Conservation (phyloP, 2,113 vertebrate species). For the Gnathonemus echidnorhynchus region DNA sequence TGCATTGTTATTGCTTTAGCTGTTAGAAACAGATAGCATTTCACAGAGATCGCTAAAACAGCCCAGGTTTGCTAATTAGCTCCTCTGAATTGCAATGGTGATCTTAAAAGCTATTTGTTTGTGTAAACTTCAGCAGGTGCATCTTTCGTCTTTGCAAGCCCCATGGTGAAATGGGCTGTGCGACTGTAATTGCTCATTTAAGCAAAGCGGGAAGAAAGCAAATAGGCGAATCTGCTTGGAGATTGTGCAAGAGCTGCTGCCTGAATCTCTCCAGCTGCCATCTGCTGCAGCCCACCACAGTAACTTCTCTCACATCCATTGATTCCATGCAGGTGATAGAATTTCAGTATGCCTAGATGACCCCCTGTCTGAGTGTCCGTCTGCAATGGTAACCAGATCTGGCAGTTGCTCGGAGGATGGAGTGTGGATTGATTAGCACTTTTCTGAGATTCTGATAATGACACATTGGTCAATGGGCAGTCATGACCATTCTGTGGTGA, state of each 20-base stretch:
- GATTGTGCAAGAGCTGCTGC: constrained; percentile 37
- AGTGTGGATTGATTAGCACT: constrained; percentile 44
- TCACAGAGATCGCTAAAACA: constrained; percentile 12
- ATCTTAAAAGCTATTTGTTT: constrained; percentile 52
- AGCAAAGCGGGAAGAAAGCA: constrained; percentile 59
- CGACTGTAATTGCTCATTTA: constrained; percentile 66
- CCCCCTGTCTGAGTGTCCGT: constrained; percentile 48
- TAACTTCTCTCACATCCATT: constrained; percentile 59
- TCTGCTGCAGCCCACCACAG: constrained; percentile 45
- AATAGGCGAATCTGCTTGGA: constrained; percentile 50
- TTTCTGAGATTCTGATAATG: not conserved
- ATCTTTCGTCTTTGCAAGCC: constrained; percentile 44
- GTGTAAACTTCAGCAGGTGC: constrained; percentile 52
- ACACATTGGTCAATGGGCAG: not conserved
- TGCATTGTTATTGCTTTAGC: not conserved
- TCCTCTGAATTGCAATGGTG: constrained; percentile 36
- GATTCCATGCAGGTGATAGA: constrained; percentile 57
- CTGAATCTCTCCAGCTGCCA: constrained; percentile 24
- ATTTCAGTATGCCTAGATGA: constrained; percentile 54
- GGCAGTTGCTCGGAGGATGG: constrained; percentile 38
- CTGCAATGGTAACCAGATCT: constrained; percentile 52
- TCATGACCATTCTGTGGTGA: not conserved
- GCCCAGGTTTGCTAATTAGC: constrained; percentile 44
- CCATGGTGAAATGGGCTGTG: constrained; percentile 55
- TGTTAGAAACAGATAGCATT: not conserved